Base-by-base conservation (phyloP, 2,888 invertebrate genomes). In the Scrobipalpa costella region DNA sequence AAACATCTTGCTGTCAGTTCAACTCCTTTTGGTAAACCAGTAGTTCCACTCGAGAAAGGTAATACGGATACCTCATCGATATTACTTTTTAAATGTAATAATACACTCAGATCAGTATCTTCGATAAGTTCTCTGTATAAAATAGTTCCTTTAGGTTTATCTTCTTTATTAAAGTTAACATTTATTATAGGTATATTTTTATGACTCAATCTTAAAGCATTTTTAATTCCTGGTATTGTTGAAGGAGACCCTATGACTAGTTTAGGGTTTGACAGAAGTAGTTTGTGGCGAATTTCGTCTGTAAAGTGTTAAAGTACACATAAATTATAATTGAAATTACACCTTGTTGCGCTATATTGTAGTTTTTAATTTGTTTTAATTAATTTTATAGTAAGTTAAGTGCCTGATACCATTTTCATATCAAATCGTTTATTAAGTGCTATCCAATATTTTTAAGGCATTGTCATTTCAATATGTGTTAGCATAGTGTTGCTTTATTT, bases 1-100 rank as follows among this genome's bases (percentile, higher is more conserved):
- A 94, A 63, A 79, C 93, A 93, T 50, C 71, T 80, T 80, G 95
- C 93, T 0, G 94, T 93, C 0, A 95, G 77, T 74, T 93, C 91
- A 0, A 95, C 95, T 7, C 95, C 96, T 87, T 96, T 96, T 0
- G 96, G 95, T 19, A 95, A 69, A 0, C 97, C 97, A 0, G 97
- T 97, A 0, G 97, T 98, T 6, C 96, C 96, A 78, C 96, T 97
- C 3, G 97, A 97, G 85, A 95, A 97, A 0, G 96, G 96, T 68
- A 97, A 75, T 33, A 96, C 79, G 0, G 93, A 92, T 2, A 94
- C 81, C 72, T 96, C 95, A 11, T 94, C 86, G 0, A 86, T 69
- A 44, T 69, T 75, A 61, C 84, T 78, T 17, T 77, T 83, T 9
- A 88, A 85, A 21, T 84, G 75, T 64, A 84, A 90, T 49, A 94